phyloP scores from a whole-genome alignment of 2,797 vertebrate genomes.

The Distichodus sexfasciatus region DNA sequence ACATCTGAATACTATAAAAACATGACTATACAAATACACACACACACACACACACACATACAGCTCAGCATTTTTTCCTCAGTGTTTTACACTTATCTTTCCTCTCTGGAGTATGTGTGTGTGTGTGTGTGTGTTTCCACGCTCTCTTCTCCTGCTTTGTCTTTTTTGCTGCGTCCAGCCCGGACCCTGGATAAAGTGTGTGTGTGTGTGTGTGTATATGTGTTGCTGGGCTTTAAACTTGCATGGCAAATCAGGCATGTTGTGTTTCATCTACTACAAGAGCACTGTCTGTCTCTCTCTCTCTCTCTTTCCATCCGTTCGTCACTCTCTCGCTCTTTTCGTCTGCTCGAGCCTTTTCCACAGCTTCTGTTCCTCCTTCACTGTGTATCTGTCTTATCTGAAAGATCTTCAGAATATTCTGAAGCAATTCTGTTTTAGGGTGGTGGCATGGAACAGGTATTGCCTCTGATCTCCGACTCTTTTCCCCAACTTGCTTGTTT shows the following conservation, averaged over 20 bases:
- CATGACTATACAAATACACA: no score
- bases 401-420: slow-evolving; percentile 98
- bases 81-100: slow-evolving; percentile 63
- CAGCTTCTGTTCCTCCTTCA: slow-evolving; percentile 86
- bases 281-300: slow-evolving; percentile 50
- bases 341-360: slow-evolving; percentile 88
- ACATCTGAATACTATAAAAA: no score
- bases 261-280: slow-evolving; percentile 59
- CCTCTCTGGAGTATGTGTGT: slow-evolving; percentile 60
- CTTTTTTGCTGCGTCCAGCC: background rate
- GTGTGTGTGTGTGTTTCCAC: slow-evolving; percentile 55
- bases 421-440: slow-evolving; percentile 99
- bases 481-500: slow-evolving; percentile 89
- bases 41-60: background rate
- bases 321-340: slow-evolving; percentile 57
- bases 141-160: slow-evolving; percentile 18
- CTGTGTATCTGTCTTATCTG: slow-evolving; percentile 68
- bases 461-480: slow-evolving; percentile 91
- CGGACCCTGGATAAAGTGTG: slow-evolving; percentile 31
- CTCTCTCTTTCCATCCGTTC: slow-evolving; percentile 16
- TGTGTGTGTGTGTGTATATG: slow-evolving; percentile 59
- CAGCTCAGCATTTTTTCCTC: slow-evolving; percentile 38
- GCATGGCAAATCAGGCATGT: slow-evolving; percentile 89
- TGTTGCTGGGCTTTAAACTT: slow-evolving; percentile 79
- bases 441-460: slow-evolving; percentile 99